Conservation (phyloP, 2,888 invertebrate species). For the Onthophagus sagittarius region DNA sequence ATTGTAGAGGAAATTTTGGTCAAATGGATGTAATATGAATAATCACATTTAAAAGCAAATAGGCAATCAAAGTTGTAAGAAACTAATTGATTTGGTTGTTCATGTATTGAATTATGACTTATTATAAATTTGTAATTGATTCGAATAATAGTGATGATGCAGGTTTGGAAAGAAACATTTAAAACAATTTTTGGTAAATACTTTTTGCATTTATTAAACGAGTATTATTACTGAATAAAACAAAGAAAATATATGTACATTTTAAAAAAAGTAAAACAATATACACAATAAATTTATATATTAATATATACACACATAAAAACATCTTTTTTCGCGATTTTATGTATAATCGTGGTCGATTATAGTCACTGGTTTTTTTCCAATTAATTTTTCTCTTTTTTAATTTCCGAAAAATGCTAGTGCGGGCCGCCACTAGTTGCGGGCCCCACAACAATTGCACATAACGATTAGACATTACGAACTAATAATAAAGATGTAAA, state of each 20-base stretch:
- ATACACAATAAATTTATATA: slow-evolving; percentile 51
- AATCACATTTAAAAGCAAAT: too few species aligned
- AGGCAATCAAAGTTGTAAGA: too few species aligned
- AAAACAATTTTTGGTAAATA: slow-evolving; percentile 18
- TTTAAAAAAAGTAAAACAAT: slow-evolving; percentile 46
- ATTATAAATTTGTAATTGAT: neutral
- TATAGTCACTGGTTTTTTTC: slow-evolving; percentile 35
- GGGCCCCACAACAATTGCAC: slow-evolving; percentile 48
- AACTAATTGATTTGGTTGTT: too few species aligned
- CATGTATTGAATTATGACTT: too few species aligned
- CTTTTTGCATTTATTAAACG: slow-evolving; percentile 43
- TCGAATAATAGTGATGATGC: neutral
- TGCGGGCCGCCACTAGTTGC: slow-evolving; percentile 11
- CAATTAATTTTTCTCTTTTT: slow-evolving; percentile 25
- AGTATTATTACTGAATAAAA: slow-evolving; percentile 50
- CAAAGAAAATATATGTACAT: slow-evolving; percentile 50
- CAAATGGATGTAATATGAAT: too few species aligned
- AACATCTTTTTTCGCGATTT: slow-evolving; percentile 29
- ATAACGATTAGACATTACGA: slow-evolving; percentile 33
- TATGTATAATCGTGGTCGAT: slow-evolving; percentile 38
- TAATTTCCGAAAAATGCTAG: slow-evolving; percentile 13
- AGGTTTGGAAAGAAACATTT: slow-evolving; percentile 2
- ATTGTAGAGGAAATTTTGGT: too few species aligned
- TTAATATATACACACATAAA: slow-evolving; percentile 49
- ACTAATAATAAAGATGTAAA: slow-evolving; percentile 50